Evolutionary conservation across 2,797 vertebrate genomes (phyloP), one percentile per base, ranked within the genome.

Genomic region (Lithobates pipiens): DNA sequence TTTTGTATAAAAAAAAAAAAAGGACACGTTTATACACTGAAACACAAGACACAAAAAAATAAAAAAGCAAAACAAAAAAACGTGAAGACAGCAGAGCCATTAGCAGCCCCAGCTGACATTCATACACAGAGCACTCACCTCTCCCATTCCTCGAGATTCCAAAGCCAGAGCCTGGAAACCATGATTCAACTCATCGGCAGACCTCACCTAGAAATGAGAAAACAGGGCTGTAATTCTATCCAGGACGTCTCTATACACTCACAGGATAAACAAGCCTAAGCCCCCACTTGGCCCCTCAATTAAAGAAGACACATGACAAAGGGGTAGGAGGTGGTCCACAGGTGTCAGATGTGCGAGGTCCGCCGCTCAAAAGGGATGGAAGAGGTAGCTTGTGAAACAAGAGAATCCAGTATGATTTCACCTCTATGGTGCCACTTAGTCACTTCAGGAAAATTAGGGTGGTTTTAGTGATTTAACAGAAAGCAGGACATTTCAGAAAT

Each of bases 151-250:
- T 93, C 97, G 97, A 44, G 97, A 98, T 94, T 99, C 98, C 95
- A 99, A 94, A 92, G 98, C 97, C 91, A 99, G 96, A 89, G 98
- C 98, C 94, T 99, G 98, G 95, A 99, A 99, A 90, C 97, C 97
- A 92, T 99, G 98, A 94, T 99, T 99, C 97, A 99, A 98, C 93
- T 98, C 98, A 96, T 99, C 98, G 89, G 95, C 94, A 91, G 96
- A 94, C 90, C 97, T 95, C 90, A 97, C 96, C 98, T 99, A 90
- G 6, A 82, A 86, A 91, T 70, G 54, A 44, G 39, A 82, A 67
- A 6, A 87, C 39, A 84, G 5, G 25, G 15, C 29, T 61, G 54
- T 61, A 61, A 61, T 61, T 61, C 21, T 61, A 61, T 21, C 54
- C 54, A 21, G 54, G 54, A 21, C 8, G 21, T 61, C 54, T 61